A percentile compares a stretch with the other conserved stretches of the same genome.
These are phyloP conservation scores for Paramormyrops kingsleyae DNA, from an alignment of 2,113 vertebrate species.

Conservation along the genomic window DNA sequence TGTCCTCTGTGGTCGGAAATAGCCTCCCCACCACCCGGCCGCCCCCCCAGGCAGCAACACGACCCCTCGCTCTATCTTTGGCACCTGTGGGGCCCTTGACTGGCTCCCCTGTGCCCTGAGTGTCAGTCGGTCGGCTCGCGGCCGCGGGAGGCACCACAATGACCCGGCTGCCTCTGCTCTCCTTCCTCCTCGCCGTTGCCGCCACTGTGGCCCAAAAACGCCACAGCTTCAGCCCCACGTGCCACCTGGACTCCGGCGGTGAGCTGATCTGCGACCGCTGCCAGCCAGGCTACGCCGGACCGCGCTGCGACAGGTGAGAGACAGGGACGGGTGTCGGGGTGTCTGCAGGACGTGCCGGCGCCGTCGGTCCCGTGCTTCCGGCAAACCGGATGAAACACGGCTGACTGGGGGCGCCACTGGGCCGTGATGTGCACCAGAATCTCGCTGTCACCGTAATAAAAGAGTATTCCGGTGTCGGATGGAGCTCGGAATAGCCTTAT, in stretches of 20 bases:
- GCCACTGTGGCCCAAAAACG: slow-evolving; percentile 39
- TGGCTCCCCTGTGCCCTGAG: slow-evolving; percentile 11
- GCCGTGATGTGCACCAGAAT: neutral
- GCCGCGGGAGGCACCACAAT: slow-evolving; percentile 37
- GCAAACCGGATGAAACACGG: neutral
- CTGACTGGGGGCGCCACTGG: neutral
- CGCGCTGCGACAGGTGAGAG: slow-evolving; percentile 85
- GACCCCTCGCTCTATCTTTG: slow-evolving; percentile 34
- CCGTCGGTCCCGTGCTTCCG: neutral
- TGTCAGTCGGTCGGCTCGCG: slow-evolving; percentile 33
- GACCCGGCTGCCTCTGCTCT: slow-evolving; percentile 47
- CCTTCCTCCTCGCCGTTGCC: slow-evolving; percentile 46
- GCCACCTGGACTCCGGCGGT: slow-evolving; percentile 65
- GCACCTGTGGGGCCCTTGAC: slow-evolving; percentile 36
- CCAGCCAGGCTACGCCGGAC: slow-evolving; percentile 68
- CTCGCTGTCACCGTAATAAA: neutral
- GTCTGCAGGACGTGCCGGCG: no score
- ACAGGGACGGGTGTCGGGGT: neutral
- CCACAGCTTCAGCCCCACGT: slow-evolving; percentile 88
- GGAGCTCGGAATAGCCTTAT: neutral
- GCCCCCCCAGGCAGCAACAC: neutral
- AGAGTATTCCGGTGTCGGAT: neutral
- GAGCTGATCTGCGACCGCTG: slow-evolving; percentile 83
- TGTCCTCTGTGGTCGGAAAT: slow-evolving; percentile 60
- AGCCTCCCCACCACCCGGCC: slow-evolving; percentile 40